phyloP scores from a whole-genome alignment of 2,888 invertebrate genomes.

The Saturnia pavonia region DNA sequence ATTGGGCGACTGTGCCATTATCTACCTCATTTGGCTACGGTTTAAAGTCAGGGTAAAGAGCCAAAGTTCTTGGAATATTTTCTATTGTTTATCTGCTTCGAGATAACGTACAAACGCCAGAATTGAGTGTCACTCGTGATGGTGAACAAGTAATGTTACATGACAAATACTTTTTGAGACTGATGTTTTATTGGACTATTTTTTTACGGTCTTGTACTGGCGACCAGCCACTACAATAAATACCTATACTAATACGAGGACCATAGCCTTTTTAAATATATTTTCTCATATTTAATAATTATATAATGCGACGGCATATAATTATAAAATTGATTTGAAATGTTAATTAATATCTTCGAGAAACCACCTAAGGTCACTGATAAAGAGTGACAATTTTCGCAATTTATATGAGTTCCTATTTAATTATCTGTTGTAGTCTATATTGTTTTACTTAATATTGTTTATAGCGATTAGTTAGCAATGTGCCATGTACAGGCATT shows the following conservation, averaged over 20 bases:
- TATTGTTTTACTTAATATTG: conserved; percentile 61
- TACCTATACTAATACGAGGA: background rate
- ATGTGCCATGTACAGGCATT: conserved; percentile 22
- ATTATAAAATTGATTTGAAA: background rate
- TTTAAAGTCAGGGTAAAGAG: conserved; percentile 71
- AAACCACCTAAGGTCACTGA: background rate
- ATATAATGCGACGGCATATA: background rate
- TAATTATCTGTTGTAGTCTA: conserved; percentile 52
- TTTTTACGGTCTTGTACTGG: conserved; percentile 23
- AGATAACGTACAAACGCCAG: conserved; percentile 50
- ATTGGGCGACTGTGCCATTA: conserved; percentile 67
- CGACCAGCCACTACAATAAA: background rate
- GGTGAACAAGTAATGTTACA: conserved; percentile 38
- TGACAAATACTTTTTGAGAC: conserved; percentile 59
- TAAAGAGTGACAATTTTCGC: conserved; percentile 45
- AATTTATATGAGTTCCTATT: conserved; percentile 79
- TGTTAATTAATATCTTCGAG: background rate
- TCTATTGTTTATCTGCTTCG: conserved; percentile 59
- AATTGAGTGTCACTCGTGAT: conserved; percentile 36
- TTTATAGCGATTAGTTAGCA: conserved; percentile 41
- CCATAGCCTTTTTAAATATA: background rate
- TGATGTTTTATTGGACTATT: conserved; percentile 55
- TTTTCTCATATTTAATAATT: conserved; percentile 1
- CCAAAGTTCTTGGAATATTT: conserved; percentile 74
- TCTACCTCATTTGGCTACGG: conserved; percentile 72